Percentiles rank a stretch among this genome's conserved stretches.
These are phyloP conservation scores for Dermatemys mawii DNA, from an alignment of 2,113 vertebrate genomes.

Conservation along the genomic window DNA sequence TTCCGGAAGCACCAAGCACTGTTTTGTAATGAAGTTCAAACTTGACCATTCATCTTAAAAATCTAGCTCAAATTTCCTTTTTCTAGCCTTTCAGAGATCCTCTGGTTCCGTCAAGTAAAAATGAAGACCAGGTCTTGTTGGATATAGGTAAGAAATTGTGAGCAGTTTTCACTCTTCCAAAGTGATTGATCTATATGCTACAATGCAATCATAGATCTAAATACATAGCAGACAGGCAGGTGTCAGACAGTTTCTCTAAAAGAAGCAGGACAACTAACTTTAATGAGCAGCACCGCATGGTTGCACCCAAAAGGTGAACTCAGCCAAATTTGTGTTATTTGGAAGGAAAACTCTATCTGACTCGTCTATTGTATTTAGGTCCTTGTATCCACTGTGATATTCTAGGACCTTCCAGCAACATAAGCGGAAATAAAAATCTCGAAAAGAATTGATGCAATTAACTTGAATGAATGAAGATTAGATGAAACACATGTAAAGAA, in stretches of 20 bases:
- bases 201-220: neutral
- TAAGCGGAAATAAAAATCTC: neutral
- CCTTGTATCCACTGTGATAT: neutral
- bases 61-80: conserved; percentile 3
- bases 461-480: neutral
- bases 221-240: neutral
- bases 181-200: neutral
- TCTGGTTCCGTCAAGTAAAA: conserved; percentile 7
- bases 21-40: neutral
- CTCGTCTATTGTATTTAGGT: rapidly evolving
- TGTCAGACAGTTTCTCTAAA: neutral
- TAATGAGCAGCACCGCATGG: neutral
- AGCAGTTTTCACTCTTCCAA: neutral
- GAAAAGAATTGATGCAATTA: neutral
- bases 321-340: neutral
- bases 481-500: neutral
- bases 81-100: conserved; percentile 17
- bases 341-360: neutral
- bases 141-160: conserved; percentile 51
- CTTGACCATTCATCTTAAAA: neutral
- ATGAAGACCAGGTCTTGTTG: neutral
- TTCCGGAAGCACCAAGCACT: neutral
- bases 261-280: neutral
- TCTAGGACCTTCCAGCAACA: neutral
- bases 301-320: neutral